Base-by-base conservation (phyloP, 1,140 invertebrate species). In the Eumeta japonica region DNA sequence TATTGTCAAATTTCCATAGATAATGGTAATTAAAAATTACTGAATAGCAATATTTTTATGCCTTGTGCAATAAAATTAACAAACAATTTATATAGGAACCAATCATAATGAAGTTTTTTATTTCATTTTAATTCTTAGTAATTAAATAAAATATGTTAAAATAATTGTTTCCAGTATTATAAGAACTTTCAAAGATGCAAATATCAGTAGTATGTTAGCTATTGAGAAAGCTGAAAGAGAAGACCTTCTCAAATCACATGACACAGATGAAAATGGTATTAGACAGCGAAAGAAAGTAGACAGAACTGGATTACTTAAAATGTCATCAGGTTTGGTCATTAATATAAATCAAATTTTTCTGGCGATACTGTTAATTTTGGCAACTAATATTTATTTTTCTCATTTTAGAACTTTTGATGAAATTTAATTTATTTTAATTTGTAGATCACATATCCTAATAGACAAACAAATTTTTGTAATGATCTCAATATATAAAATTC, bases 151-250 rank as follows among this genome's bases (percentile, higher is more conserved):
- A 16, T 3, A 15, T 36, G 5, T 3, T 2, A 16, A 19, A 11
- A 1, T 37, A 28, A 11, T 16, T 10, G 10, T 40, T 75, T 78
- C 19, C 48, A 84, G 84, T 45, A 81, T 85, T 2, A 65, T 88
- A 42, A 80, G 82, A 46, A 82, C 85, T 33, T 91, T 91, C 61
- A 82, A 86, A 52, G 87, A 88, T 50, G 88, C 87, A 0, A 90
- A 89, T 63, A 77, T 90, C 10, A 76, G 76, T 15, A 83, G 84
- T 41, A 82, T 87, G 66, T 77, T 87, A 53, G 81, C 82, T 18
- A 88, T 91, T 41, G 86, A 89, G 38, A 88, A 86, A 62, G 68
- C 79, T 3, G 79, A 85, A 42, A 84, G 85, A 45, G 81, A 87
- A 15, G 81, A 89, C 49, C 64, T 88, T 28, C 64, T 90, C 2